Conservation (phyloP, 64 coral and sea anemone genomes). For the Hydrozoanthus tunicans region DNA sequence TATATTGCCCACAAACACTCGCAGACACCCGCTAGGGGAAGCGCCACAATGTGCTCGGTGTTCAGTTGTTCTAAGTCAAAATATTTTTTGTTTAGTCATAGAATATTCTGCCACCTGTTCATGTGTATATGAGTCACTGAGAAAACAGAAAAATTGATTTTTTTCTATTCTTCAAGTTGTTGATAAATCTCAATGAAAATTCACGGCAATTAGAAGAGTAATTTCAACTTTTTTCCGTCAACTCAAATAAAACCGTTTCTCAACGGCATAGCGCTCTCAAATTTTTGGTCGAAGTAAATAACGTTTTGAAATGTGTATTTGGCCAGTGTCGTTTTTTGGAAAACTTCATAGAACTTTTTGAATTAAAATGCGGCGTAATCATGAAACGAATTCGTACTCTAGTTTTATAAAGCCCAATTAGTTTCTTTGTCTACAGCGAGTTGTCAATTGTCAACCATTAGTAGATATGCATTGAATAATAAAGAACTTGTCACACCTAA, state of each 20-base stretch:
- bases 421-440: not conserved
- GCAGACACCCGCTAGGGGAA: not conserved
- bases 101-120: not conserved
- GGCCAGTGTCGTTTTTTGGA: too few relatives aligned
- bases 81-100: not conserved
- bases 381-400: too few relatives aligned
- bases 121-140: not conserved
- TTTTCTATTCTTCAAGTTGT: not conserved
- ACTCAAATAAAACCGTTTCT: too few relatives aligned
- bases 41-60: too few relatives aligned
- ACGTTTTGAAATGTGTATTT: too few relatives aligned
- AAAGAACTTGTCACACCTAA: not conserved
- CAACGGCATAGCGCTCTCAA: too few relatives aligned
- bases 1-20: too few relatives aligned
- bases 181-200: not conserved
- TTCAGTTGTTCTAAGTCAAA: not conserved
- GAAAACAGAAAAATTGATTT: not conserved
- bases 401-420: not conserved
- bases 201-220: too few relatives aligned
- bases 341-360: too few relatives aligned
- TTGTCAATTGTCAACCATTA: not conserved
- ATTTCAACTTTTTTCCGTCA: too few relatives aligned
- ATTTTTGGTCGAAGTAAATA: too few relatives aligned
- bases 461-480: not conserved
- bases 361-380: too few relatives aligned